Evolutionary conservation across 2,888 invertebrate genomes (phyloP).

Genomic region (Electrophaes corylata): DNA sequence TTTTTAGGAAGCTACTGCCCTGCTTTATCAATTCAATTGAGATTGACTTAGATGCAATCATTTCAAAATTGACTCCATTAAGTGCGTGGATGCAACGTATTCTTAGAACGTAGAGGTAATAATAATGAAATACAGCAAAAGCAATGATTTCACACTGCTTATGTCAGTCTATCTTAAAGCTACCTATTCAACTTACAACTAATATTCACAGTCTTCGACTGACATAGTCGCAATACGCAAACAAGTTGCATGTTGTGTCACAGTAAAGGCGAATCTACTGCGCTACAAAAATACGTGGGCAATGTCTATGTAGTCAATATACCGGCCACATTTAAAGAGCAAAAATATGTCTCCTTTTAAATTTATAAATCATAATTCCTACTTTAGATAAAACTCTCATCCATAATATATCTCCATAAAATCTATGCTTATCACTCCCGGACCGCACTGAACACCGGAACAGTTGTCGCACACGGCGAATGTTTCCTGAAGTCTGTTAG

Average conservation of each 20-base stretch:
- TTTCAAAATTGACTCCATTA: not conserved
- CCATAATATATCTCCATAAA: slow-evolving; percentile 54
- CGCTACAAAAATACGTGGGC: slow-evolving; percentile 84
- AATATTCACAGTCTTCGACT: slow-evolving; percentile 78
- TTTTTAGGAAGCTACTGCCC: slow-evolving; percentile 7
- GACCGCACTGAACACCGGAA: slow-evolving; percentile 54
- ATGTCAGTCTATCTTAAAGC: slow-evolving; percentile 67
- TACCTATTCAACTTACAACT: slow-evolving; percentile 51
- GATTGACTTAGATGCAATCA: not conserved
- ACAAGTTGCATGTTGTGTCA: slow-evolving; percentile 54
- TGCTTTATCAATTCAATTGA: slow-evolving; percentile 3
- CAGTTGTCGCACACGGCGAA: slow-evolving; percentile 54
- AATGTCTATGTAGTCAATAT: slow-evolving; percentile 80
- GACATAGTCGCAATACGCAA: slow-evolving; percentile 60
- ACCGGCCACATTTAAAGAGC: slow-evolving; percentile 77
- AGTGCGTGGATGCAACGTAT: slow-evolving; percentile 8
- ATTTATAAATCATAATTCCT: slow-evolving; percentile 59
- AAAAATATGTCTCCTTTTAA: slow-evolving; percentile 82
- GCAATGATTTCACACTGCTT: slow-evolving; percentile 68
- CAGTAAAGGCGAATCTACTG: slow-evolving; percentile 77
- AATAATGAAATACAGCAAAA: slow-evolving; percentile 40
- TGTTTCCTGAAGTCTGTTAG: slow-evolving; percentile 43
- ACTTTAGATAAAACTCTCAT: slow-evolving; percentile 66
- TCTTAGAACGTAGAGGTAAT: slow-evolving; percentile 23
- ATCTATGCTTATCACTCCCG: slow-evolving; percentile 54